phyloP scores from a whole-genome alignment of 2,797 vertebrate genomes.

The Manis javanica region DNA sequence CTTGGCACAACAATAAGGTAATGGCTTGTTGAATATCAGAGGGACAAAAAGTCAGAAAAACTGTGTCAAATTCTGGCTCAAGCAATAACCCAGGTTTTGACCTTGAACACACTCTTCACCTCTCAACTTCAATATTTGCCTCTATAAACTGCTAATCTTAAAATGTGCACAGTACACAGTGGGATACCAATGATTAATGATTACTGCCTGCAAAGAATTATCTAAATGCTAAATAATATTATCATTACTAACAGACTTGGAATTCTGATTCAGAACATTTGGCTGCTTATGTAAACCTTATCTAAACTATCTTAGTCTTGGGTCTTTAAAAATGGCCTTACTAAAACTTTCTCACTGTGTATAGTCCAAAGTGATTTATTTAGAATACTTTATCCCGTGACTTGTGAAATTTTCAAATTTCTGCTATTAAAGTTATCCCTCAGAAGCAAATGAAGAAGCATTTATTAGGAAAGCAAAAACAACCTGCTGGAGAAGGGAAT shows the following conservation, averaged over 20 bases:
- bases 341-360: neutral
- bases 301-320: slow-evolving; percentile 52
- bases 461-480: slow-evolving; percentile 38
- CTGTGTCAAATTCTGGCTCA: neutral
- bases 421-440: slow-evolving; percentile 31
- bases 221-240: slow-evolving; percentile 60
- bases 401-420: slow-evolving; percentile 49
- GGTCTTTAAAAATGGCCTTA: slow-evolving; percentile 18
- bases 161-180: neutral
- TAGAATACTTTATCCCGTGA: neutral
- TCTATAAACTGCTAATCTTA: slow-evolving; percentile 39
- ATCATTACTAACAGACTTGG: slow-evolving; percentile 43
- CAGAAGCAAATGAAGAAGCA: neutral
- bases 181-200: slow-evolving; percentile 44
- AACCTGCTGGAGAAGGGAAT: neutral
- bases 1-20: neutral
- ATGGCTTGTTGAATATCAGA: neutral
- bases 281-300: slow-evolving; percentile 27
- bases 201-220: slow-evolving; percentile 60
- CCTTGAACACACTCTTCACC: neutral
- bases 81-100: neutral
- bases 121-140: slow-evolving; percentile 32
- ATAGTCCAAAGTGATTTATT: neutral
- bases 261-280: slow-evolving; percentile 53
- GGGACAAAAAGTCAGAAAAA: slow-evolving; percentile 45